Conservation (phyloP, 1,140 invertebrate genomes). For the Bombus cullumanus region DNA sequence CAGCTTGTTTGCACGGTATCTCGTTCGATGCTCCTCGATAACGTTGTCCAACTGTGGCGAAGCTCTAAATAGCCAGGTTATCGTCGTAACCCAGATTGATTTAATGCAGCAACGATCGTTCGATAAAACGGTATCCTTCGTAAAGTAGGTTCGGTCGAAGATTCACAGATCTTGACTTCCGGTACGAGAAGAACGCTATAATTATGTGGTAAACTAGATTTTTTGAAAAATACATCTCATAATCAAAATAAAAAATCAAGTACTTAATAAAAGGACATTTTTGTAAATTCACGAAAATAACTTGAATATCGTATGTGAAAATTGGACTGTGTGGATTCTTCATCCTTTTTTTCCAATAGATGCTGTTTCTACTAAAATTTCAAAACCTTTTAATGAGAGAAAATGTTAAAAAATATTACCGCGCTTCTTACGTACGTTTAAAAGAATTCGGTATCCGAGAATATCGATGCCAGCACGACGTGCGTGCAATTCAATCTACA, state of each 20-base stretch:
- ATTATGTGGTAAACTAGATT: not conserved
- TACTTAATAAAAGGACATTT: too few relatives aligned
- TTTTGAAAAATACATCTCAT: not conserved
- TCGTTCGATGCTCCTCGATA: slow-evolving; percentile 39
- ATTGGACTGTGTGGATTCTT: too few relatives aligned
- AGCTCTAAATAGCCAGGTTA: not conserved
- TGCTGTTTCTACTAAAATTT: too few relatives aligned
- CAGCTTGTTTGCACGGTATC: slow-evolving; percentile 34
- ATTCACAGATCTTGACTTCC: too few relatives aligned
- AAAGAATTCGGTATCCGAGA: not conserved
- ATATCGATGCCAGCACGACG: not conserved
- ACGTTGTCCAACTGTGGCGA: not conserved
- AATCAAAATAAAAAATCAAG: not conserved
- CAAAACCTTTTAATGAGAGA: too few relatives aligned
- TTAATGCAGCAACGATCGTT: not conserved
- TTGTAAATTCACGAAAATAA: too few relatives aligned
- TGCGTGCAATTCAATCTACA: slow-evolving; percentile 9
- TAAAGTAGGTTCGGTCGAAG: not conserved
- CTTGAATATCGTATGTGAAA: too few relatives aligned
- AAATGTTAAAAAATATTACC: too few relatives aligned
- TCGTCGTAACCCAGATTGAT: slow-evolving; percentile 41
- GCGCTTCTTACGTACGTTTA: not conserved
- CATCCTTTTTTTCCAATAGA: too few relatives aligned
- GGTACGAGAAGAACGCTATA: not conserved
- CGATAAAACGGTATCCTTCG: slow-evolving; percentile 20